Evolutionary conservation across 2,113 vertebrate species (phyloP).

Genomic region (Nettapus auritus): DNA sequence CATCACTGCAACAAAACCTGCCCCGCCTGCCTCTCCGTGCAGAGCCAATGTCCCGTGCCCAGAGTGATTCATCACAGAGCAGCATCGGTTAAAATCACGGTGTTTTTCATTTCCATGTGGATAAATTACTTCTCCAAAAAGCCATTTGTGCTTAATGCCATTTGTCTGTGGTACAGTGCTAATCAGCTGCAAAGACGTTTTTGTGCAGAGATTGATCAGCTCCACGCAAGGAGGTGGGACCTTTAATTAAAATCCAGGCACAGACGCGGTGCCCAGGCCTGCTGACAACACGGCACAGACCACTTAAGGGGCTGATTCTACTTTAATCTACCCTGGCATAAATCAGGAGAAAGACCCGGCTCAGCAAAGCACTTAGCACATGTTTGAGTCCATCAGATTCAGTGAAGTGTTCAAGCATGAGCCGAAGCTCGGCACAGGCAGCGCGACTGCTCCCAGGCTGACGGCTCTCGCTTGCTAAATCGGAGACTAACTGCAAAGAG

Average conservation of each 20-base stretch:
- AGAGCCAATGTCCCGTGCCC: background rate
- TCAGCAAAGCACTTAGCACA: slow-evolving; percentile 69
- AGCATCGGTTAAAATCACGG: slow-evolving; percentile 54
- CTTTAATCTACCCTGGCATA: slow-evolving; percentile 54
- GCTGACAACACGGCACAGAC: background rate
- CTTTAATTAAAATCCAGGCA: slow-evolving; percentile 63
- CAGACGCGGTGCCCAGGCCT: background rate
- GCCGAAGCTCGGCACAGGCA: background rate
- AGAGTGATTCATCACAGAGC: background rate
- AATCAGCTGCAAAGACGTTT: slow-evolving; percentile 56
- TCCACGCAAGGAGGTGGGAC: slow-evolving; percentile 68
- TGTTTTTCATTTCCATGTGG: slow-evolving; percentile 60
- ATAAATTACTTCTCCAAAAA: slow-evolving; percentile 61
- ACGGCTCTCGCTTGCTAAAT: background rate
- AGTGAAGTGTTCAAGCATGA: slow-evolving; percentile 45
- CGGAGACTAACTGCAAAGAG: background rate
- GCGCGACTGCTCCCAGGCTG: background rate
- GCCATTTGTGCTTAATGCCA: slow-evolving; percentile 56
- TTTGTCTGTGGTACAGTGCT: slow-evolving; percentile 48
- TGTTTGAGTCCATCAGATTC: slow-evolving; percentile 54
- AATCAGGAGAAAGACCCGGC: slow-evolving; percentile 39
- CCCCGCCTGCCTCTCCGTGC: background rate
- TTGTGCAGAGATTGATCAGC: slow-evolving; percentile 55
- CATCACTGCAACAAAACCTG: background rate
- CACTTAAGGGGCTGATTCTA: slow-evolving; percentile 52